Percentiles rank a stretch among this genome's conserved stretches.
phyloP scores from a whole-genome alignment of 2,113 vertebrate species.

The Steatornis caripensis region DNA sequence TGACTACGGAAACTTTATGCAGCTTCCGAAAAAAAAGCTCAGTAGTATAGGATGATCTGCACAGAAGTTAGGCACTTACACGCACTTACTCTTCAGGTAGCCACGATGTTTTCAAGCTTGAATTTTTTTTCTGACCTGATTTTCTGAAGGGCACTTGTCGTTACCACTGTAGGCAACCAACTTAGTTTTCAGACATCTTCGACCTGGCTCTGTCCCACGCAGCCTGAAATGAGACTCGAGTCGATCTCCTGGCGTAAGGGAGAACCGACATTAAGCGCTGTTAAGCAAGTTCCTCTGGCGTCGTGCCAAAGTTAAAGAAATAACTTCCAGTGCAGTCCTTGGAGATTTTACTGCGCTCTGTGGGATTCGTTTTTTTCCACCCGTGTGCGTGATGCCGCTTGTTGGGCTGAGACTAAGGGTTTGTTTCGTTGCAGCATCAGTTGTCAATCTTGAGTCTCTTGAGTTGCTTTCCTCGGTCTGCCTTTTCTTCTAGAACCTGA shows the following conservation, averaged over 20 bases:
- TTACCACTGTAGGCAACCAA: background rate
- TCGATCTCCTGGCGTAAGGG: background rate
- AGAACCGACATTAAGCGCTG: accelerated
- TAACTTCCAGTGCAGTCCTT: background rate
- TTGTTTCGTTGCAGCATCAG: background rate
- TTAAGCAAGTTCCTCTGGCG: background rate
- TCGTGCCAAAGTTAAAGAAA: background rate
- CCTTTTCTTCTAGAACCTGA: background rate
- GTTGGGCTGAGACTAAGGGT: background rate
- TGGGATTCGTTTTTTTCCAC: background rate
- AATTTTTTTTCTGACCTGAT: background rate
- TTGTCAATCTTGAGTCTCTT: background rate
- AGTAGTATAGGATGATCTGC: background rate
- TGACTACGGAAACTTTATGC: background rate
- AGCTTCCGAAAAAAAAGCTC: background rate
- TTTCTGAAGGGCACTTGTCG: background rate
- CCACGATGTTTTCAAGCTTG: background rate
- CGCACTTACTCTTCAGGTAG: background rate
- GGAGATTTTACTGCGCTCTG: background rate
- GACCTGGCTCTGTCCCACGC: background rate
- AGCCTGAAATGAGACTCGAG: background rate
- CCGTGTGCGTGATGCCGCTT: background rate
- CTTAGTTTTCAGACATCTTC: accelerated
- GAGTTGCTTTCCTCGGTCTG: background rate
- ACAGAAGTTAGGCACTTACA: background rate